These are phyloP conservation scores for Avahi laniger DNA, from an alignment of 2,797 vertebrate genomes.

Conservation along the genomic window DNA sequence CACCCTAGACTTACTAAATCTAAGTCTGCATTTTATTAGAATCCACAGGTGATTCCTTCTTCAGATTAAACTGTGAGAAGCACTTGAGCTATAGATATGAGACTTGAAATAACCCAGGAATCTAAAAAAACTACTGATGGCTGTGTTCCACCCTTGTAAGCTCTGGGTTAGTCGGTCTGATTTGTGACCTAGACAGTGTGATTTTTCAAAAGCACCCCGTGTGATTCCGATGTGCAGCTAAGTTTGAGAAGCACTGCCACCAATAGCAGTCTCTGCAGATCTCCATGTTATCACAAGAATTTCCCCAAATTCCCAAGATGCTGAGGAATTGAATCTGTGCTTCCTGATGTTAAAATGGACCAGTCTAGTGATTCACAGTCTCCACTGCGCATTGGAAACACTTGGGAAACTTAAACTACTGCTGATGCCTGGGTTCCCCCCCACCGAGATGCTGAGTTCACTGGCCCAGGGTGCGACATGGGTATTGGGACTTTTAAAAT, in stretches of 20 bases:
- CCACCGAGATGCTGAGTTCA: not conserved
- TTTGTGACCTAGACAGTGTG: not conserved
- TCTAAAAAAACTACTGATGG: not conserved
- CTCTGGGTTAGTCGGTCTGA: not conserved
- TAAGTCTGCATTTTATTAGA: not conserved
- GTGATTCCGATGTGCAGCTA: not conserved
- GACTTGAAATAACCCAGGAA: not conserved
- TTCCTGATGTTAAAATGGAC: not conserved
- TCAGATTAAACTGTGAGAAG: not conserved
- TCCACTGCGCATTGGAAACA: not conserved
- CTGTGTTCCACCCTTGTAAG: not conserved
- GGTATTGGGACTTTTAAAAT: not conserved
- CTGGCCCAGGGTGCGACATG: not conserved
- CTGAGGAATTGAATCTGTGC: not conserved
- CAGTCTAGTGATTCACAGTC: not conserved
- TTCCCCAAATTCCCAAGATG: not conserved
- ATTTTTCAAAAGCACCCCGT: not conserved
- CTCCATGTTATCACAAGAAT: not conserved
- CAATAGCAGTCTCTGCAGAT: not conserved
- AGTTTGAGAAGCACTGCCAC: not conserved
- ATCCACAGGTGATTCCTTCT: not conserved
- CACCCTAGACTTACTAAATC: not conserved
- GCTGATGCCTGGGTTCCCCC: no score
- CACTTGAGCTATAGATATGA: not conserved
- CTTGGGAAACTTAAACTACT: not conserved